Base-by-base conservation (phyloP, 2,888 invertebrate genomes). In the Hanleya hanleyi region DNA sequence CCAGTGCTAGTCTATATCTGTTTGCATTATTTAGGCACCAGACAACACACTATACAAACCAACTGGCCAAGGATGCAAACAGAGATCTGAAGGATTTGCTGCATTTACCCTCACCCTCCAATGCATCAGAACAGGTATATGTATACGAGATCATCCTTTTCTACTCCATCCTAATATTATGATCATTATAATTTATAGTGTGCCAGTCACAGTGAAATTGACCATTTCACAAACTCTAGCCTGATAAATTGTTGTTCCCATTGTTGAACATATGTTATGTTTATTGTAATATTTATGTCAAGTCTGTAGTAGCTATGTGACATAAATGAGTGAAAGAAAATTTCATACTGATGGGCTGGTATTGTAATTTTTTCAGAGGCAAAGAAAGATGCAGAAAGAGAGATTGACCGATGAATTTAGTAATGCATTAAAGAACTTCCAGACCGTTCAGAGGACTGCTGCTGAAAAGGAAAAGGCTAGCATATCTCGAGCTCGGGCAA, bases 31-130 rank as follows among this genome's bases (percentile, higher is more conserved):
- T 32, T 88, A 97, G 97, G 73, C 96, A 97, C 90, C 96, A 97
- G 91, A 95, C 97, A 82, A 97, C 97, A 90, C 97, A 97, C 90
- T 97, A 97, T 90, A 98, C 98, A 0, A 96, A 97, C 89, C 96
- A 97, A 88, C 91, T 98, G 86, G 97, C 96, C 0, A 97, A 97
- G 89, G 98, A 98, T 88, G 98, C 98, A 0, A 96, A 94, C 85
- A 93, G 94, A 47, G 94, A 95, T 90, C 92, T 98, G 78, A 96
- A 96, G 92, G 95, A 96, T 80, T 92, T 98, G 70, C 81, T 87
- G 15, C 84, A 86, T 61, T 77, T 91, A 22, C 86, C 88, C 5
- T 73, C 79, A 29, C 83, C 88, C 5, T 15, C 80, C 4, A 81
- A 80, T 41, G 75, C 81, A 6, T 84, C 86, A 35, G 88, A 89